Evolutionary conservation across 2,888 invertebrate species (phyloP).

Genomic region (Microplitis manilae): DNA sequence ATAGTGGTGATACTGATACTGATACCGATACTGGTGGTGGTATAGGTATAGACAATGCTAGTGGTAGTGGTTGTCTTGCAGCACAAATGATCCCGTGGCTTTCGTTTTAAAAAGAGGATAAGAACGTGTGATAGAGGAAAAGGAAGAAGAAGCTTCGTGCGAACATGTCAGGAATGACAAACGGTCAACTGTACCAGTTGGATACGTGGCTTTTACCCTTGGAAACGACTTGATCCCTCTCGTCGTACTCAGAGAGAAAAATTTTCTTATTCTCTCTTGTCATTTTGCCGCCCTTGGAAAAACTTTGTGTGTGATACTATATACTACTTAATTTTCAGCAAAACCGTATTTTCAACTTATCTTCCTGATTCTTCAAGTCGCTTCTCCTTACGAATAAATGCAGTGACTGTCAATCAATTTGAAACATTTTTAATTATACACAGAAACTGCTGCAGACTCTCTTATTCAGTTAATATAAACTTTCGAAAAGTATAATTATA

Average conservation of each 20-base stretch:
- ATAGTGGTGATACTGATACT: background rate
- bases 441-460: background rate
- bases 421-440: slow-evolving; percentile 17
- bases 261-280: slow-evolving; percentile 23
- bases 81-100: slow-evolving; percentile 43
- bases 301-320: background rate
- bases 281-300: slow-evolving; percentile 35
- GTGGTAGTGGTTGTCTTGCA: slow-evolving; percentile 33
- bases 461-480: background rate
- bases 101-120: slow-evolving; percentile 33
- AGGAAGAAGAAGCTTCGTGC: slow-evolving; percentile 34
- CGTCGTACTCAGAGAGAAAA: slow-evolving; percentile 18
- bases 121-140: slow-evolving; percentile 27
- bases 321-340: background rate
- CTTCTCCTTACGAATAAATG: slow-evolving; percentile 8
- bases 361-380: background rate
- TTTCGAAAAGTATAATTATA: background rate
- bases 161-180: slow-evolving; percentile 47
- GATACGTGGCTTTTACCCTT: slow-evolving; percentile 44
- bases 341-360: background rate
- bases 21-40: background rate
- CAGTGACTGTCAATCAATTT: background rate
- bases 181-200: slow-evolving; percentile 39
- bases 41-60: background rate
- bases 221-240: slow-evolving; percentile 43